These are phyloP conservation scores for Amaurobius ferox DNA, from an alignment of 2,888 invertebrate genomes.

Conservation along the genomic window DNA sequence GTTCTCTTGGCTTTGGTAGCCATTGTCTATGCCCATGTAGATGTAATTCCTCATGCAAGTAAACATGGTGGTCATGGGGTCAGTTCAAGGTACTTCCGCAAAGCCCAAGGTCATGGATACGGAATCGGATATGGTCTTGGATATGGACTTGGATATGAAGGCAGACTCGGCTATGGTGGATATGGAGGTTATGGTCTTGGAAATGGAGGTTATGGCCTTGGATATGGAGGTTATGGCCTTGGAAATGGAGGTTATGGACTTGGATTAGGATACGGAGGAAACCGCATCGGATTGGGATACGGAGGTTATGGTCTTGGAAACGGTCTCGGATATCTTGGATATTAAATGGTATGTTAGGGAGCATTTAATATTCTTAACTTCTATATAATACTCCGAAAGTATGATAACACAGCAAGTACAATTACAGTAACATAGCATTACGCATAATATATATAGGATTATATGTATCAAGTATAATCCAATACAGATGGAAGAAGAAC, in stretches of 20 bases:
- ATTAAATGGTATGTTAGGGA: too few relatives aligned
- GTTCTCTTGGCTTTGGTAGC: not conserved
- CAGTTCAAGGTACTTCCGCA: not conserved
- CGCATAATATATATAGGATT: too few relatives aligned
- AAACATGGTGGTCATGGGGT: conserved; percentile 4
- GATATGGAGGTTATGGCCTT: conserved; percentile 22
- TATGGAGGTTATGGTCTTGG: not conserved
- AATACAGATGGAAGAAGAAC: too few relatives aligned
- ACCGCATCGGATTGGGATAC: conserved; percentile 5
- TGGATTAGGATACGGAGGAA: not conserved
- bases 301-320: conserved; percentile 20
- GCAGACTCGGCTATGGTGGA: conserved; percentile 76
- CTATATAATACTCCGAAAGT: too few relatives aligned
- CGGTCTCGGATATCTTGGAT: not conserved
- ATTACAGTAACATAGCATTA: too few relatives aligned
- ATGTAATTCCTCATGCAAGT: not conserved
- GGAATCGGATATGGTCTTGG: conserved; percentile 60
- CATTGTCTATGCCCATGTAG: not conserved
- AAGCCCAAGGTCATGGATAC: conserved; percentile 23
- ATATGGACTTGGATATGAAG: conserved; percentile 80
- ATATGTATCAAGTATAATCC: too few relatives aligned
- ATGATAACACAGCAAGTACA: too few relatives aligned
- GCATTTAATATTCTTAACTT: too few relatives aligned
- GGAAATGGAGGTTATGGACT: not conserved
- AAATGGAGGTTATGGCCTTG: conserved; percentile 20